These are phyloP conservation scores for Amphiprion ocellaris DNA, from an alignment of 2,113 vertebrate species.

Conservation along the genomic window DNA sequence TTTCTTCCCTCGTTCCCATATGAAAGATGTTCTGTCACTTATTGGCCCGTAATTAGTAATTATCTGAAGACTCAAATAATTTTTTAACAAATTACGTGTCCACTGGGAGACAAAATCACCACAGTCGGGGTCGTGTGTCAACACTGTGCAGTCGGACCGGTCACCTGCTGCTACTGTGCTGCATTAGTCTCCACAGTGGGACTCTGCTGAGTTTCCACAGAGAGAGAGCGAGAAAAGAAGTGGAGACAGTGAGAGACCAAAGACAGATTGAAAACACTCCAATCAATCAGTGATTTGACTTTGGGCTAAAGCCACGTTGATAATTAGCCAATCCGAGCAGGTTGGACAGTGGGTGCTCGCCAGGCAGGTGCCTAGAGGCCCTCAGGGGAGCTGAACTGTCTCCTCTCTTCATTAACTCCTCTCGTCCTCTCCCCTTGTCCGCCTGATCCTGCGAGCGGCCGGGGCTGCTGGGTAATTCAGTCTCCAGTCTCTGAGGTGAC, in stretches of 20 bases:
- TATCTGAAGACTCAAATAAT: conserved; percentile 70
- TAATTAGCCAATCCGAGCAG: conserved; percentile 84
- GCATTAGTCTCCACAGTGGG: conserved; percentile 45
- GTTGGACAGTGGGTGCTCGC: conserved; percentile 62
- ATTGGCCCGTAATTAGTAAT: conserved; percentile 76
- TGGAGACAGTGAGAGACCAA: conserved; percentile 61
- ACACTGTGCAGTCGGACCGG: conserved; percentile 45
- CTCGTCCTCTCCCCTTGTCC: conserved; percentile 85
- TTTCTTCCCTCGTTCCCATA: conserved; percentile 43
- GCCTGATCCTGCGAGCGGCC: conserved; percentile 79
- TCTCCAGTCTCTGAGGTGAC: conserved; percentile 85
- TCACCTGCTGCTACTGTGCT: conserved; percentile 52
- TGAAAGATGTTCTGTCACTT: conserved; percentile 70
- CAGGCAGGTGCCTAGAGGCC: conserved; percentile 75
- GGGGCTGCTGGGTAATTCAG: conserved; percentile 87
- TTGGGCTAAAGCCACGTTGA: conserved; percentile 80
- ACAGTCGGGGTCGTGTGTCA: conserved; percentile 60
- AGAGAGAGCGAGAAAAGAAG: conserved; percentile 41
- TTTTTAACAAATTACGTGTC: conserved; percentile 69
- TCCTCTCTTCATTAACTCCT: conserved; percentile 88
- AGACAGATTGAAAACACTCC: conserved; percentile 76
- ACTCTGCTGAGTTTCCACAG: conserved; percentile 46
- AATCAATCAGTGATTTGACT: conserved; percentile 86
- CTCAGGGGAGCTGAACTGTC: conserved; percentile 80
- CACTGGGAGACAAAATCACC: conserved; percentile 59